A percentile compares a stretch with the other conserved stretches of the same genome.
phyloP scores from a whole-genome alignment of 2,888 invertebrate species.

The Trichogramma dendrolimi region DNA sequence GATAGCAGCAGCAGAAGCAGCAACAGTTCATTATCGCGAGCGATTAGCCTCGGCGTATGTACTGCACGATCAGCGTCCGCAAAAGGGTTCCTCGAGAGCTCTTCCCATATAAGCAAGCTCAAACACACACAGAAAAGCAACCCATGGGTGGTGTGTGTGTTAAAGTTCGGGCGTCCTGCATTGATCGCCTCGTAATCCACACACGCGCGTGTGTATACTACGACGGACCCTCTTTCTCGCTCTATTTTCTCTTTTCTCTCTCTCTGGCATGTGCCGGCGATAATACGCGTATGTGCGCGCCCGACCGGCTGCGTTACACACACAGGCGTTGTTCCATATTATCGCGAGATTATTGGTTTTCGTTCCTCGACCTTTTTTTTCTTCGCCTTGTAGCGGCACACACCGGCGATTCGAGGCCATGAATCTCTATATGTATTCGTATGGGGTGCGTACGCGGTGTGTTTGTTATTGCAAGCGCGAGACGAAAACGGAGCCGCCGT shows the following conservation, averaged over 20 bases:
- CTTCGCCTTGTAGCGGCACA: background rate
- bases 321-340: slow-evolving; percentile 7
- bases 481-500: too few species aligned
- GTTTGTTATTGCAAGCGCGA: too few species aligned
- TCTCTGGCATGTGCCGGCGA: slow-evolving; percentile 3
- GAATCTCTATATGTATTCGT: too few species aligned
- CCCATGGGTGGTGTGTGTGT: too few species aligned
- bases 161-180: slow-evolving; percentile 44
- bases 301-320: background rate
- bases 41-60: slow-evolving; percentile 5
- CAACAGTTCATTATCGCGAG: slow-evolving; percentile 17
- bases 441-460: too few species aligned
- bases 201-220: slow-evolving; percentile 38
- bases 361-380: background rate
- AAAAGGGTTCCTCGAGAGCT: slow-evolving; percentile 6
- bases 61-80: background rate
- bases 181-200: slow-evolving; percentile 47
- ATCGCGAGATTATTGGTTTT: slow-evolving; percentile 14
- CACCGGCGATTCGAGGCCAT: too few species aligned
- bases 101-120: background rate
- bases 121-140: too few species aligned
- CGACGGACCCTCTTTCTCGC: slow-evolving; percentile 9
- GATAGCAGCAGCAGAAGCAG: too few species aligned
- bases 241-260: slow-evolving; percentile 3
- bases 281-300: background rate